phyloP scores from a whole-genome alignment of 92 coral and sea anemone genomes.

The Phymanthus crucifer region DNA sequence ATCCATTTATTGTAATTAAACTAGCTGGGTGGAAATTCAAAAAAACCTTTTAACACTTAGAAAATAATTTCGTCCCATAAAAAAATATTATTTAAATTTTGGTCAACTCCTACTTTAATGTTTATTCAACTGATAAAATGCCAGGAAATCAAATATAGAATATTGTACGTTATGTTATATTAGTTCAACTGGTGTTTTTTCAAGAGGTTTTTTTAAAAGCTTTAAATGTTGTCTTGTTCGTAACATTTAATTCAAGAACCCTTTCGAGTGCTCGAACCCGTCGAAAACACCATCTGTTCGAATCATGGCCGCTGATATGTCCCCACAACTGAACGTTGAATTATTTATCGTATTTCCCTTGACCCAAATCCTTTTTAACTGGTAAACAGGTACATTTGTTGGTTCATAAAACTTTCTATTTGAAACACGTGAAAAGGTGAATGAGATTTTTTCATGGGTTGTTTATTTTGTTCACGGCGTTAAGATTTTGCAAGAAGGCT shows the following conservation, averaged over 20 bases:
- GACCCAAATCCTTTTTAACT: slow-evolving; percentile 15
- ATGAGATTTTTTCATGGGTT: background rate
- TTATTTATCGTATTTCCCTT: slow-evolving; percentile 42
- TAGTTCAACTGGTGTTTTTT: background rate
- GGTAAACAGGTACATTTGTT: slow-evolving; percentile 35
- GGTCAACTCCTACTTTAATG: background rate
- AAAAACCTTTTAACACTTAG: background rate
- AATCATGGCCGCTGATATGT: background rate
- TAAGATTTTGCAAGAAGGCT: background rate
- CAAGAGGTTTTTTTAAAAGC: background rate
- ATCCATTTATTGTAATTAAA: background rate
- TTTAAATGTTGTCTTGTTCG: background rate
- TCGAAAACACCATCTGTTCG: slow-evolving; percentile 54
- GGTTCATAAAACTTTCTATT: slow-evolving; percentile 8
- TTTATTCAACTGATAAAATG: background rate
- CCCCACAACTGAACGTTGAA: slow-evolving; percentile 41
- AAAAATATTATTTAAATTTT: background rate
- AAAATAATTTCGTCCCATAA: background rate
- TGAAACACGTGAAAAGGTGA: background rate
- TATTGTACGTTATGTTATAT: background rate
- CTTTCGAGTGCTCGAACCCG: background rate
- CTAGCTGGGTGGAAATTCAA: background rate
- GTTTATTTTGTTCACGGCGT: background rate
- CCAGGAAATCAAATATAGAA: background rate
- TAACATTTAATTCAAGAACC: slow-evolving; percentile 1